Evolutionary conservation across 2,113 vertebrate species (phyloP), one percentile per base, ranked within the genome.

Genomic region (Catagonus wagneri): DNA sequence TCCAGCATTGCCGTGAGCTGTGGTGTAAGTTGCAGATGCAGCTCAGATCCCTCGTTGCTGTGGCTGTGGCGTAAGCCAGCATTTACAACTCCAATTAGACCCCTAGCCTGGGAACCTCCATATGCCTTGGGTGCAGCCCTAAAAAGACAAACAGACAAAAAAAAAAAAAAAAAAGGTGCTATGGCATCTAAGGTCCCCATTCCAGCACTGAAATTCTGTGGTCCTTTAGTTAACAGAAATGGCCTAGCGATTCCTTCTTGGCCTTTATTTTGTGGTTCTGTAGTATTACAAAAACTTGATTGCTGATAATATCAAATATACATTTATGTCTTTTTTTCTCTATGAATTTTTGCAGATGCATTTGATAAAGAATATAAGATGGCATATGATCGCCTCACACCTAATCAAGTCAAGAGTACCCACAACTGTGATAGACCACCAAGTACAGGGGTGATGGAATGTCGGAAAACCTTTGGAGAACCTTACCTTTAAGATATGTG

Each of bases 311-410:
- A 61, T 92, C 36, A 72, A 58, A 83, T 61, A 39, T 87, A 78
- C 65, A 83, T 93, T 88, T 44, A 29, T 90, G 39, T 22, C 25
- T 96, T 89, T 72, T 14, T 96, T 93, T 95, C 36, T 89, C 54
- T 54, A 25, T 89, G 56, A 69, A 1, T 94, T 95, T 69, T 90
- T 95, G 76, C 98, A 99, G 99, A 99, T 99, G 99, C 99, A 66
- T 99, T 99, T 93, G 99, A 99, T 97, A 99, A 99, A 32, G 99
- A 99, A 96, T 99, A 99, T 98, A 99, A 99, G 98, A 98, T 99
- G 98, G 99, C 99, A 6, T 99, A 99, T 0, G 99, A 99, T 56
- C 99, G 99, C 44, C 99, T 99, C 90, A 99, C 99, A 1, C 99
- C 99, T 13, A 99, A 94, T 96, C 99, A 99, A 97, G 99, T 99